Evolutionary conservation across 2,888 invertebrate species (phyloP), one percentile per base, ranked within the genome.

Genomic region (Corythucha ciliata): DNA sequence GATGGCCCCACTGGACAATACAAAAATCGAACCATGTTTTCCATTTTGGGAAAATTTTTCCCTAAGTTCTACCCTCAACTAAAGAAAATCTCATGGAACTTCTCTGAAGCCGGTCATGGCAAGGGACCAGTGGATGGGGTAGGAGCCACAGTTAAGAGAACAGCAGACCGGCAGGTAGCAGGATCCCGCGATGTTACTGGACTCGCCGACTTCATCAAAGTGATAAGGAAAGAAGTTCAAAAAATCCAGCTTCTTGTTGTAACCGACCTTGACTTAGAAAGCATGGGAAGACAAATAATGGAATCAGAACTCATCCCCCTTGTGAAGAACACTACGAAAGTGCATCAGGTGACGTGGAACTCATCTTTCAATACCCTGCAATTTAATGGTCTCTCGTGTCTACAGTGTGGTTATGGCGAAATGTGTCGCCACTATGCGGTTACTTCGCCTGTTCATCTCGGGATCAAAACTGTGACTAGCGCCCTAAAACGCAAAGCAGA

Each of bases 101-200:
- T 59, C 47, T 53, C 49, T 7, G 65, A 66, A 52, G 59, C 60
- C n/a, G n/a, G n/a, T n/a, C n/a, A n/a, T n/a, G n/a, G n/a, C n/a
- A n/a, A n/a, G n/a, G n/a, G n/a, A n/a, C 16, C 64, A 8, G 53
- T 63, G 8, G 63, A 64, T 57, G 64, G 64, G 7, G 48, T 65
- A 27, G 65, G 64, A 18, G 40, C 58, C 1, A 42, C 59, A n/a
- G 26, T 63, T 16, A 66, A 65, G 48, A 57, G 62, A 57, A 58
- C 57, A 10, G 65, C 62, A 6, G 63, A 59, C 46, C 21, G 32
- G 27, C 8, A 53, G 22, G 40, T 39, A 20, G 16, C 40, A 14
- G 21, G 22, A 36, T 25, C 29, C 3, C n/a, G n/a, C n/a, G n/a
- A n/a, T n/a, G n/a, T n/a, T n/a, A n/a, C n/a, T n/a, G n/a, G 37